Conservation (phyloP, 2,888 invertebrate species). For the Dicyrtoma fusca region DNA sequence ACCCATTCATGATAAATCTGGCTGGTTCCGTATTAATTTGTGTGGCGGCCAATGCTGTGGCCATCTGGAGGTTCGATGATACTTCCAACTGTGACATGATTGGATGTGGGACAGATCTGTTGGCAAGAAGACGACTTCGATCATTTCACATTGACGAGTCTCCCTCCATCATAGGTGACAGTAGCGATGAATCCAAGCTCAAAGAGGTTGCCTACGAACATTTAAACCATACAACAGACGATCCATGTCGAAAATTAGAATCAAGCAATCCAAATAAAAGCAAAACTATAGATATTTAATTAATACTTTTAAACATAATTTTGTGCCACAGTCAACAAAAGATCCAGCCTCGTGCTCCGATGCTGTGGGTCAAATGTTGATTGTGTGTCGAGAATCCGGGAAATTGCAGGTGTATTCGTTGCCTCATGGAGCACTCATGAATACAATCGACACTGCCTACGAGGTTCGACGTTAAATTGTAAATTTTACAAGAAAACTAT, state of each 20-base stretch:
- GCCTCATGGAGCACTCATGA: constrained; percentile 78
- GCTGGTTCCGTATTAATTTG: constrained; percentile 39
- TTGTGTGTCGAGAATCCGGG: constrained; percentile 88
- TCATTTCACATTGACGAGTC: constrained; percentile 78
- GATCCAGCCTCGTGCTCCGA: constrained; percentile 86
- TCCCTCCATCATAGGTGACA: constrained; percentile 71
- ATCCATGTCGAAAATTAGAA: too few relatives aligned
- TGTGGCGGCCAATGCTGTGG: constrained; percentile 40
- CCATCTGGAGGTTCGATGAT: constrained; percentile 42
- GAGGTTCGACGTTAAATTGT: too few relatives aligned
- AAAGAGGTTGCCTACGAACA: too few relatives aligned
- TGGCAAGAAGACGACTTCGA: constrained; percentile 66
- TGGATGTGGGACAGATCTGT: constrained; percentile 51
- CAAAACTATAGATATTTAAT: too few relatives aligned
- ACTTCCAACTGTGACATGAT: constrained; percentile 41
- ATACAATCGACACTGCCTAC: constrained; percentile 18
- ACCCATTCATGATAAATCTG: constrained; percentile 43
- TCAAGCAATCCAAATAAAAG: too few relatives aligned
- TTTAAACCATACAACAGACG: too few relatives aligned
- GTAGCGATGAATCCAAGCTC: constrained; percentile 67
- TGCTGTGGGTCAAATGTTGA: constrained; percentile 77
- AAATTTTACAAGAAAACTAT: too few relatives aligned
- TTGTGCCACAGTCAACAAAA: constrained; percentile 63
- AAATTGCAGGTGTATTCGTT: constrained; percentile 83
- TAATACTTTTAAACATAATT: not conserved